These are phyloP conservation scores for Hybos culiciformis DNA, from an alignment of 2,888 invertebrate genomes.

Conservation along the genomic window DNA sequence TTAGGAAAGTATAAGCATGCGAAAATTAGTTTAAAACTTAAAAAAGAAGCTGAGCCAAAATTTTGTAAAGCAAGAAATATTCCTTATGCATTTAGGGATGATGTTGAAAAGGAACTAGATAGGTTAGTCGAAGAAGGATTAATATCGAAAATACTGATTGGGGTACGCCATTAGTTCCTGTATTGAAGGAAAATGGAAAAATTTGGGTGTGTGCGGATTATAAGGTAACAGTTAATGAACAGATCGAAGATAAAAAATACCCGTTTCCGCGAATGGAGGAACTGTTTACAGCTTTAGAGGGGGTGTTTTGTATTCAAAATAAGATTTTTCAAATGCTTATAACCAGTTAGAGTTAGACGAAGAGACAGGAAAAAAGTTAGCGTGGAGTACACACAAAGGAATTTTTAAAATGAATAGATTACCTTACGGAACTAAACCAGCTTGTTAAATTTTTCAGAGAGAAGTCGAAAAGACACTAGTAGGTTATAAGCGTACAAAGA, in stretches of 20 bases:
- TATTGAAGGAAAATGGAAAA: constrained; percentile 20
- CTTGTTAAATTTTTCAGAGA: constrained; percentile 23
- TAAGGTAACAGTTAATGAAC: background rate
- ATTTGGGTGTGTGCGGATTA: constrained; percentile 1
- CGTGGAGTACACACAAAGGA: constrained; percentile 23
- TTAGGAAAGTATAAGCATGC: no score
- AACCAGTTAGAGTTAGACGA: constrained; percentile 22
- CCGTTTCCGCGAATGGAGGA: background rate
- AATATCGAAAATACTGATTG: constrained; percentile 16
- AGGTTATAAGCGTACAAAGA: constrained; percentile 16
- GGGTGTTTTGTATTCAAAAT: background rate
- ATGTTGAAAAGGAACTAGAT: constrained; percentile 11
- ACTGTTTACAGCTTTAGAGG: background rate
- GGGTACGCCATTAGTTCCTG: constrained; percentile 24
- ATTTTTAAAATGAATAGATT: constrained; percentile 21
- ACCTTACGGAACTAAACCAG: constrained; percentile 23
- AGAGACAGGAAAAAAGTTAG: constrained; percentile 18
- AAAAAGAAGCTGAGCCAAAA: constrained; percentile 10
- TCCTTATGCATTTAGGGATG: constrained; percentile 12
- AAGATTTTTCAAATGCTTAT: constrained; percentile 17
- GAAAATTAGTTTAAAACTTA: constrained; percentile 1
- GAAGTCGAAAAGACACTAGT: constrained; percentile 21
- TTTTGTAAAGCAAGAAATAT: constrained; percentile 13
- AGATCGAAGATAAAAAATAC: background rate
- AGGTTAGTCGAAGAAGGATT: constrained; percentile 10